Evolutionary conservation across 2,113 vertebrate genomes (phyloP), one percentile per base, ranked within the genome.

Genomic region (Macroglossus sobrinus): DNA sequence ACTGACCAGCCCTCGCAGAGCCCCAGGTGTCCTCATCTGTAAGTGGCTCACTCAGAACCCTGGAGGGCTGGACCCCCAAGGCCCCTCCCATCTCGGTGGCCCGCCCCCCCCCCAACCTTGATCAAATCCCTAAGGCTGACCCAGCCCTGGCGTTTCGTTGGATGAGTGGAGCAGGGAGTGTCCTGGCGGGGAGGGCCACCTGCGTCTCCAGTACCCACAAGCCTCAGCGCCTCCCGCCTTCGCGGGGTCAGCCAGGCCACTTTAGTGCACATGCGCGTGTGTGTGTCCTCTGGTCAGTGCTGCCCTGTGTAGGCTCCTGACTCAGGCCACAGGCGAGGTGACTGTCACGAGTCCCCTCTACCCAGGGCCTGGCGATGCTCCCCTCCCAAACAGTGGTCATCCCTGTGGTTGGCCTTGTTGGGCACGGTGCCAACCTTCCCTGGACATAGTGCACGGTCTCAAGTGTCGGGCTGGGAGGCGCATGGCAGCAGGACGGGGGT

Each of bases 121-220:
- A 12, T 26, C 19, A 18, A 16, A 12, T 26, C 40, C 18, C 50
- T 13, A 21, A 28, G 45, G 55, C 84, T 7, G 10, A 21, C 12
- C 53, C 0, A 2, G 26, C 45, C 22, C n/a, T 0, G 18, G 35
- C n/a, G 1, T 7, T 7, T 47, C n/a, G n/a, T n/a, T 1, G 2
- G 24, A 61, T 43, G 66, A 24, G 50, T 2, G 2, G 28, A 0
- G 16, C 0, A 33, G 28, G 35, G 35, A 35, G 84, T 9, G 14
- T 14, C 50, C 47, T 1, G 28, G n/a, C 22, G 18, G 88, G 7
- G 35, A 18, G 91, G 7, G 38, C 24, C 40, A 12, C 2, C 5
- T 3, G 18, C 69, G 6, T 18, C 38, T 59, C 30, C 38, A 14
- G 18, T 68, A 35, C 38, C 6, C 0, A 0, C 8, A 2, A 1